These are phyloP conservation scores for Dascillus cervinus DNA, from an alignment of 2,888 invertebrate species.

Conservation along the genomic window DNA sequence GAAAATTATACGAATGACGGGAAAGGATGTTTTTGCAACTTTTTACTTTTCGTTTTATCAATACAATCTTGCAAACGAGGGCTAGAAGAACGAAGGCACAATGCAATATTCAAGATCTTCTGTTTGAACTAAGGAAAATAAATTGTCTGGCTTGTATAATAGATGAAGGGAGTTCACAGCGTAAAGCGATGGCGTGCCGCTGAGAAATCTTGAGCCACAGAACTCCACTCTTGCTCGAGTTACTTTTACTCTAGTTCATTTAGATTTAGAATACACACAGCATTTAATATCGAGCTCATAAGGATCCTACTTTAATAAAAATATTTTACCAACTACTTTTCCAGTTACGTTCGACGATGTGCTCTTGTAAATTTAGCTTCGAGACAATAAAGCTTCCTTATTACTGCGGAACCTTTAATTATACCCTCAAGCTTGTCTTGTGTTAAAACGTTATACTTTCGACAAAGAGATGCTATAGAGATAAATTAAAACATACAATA, in stretches of 20 bases:
- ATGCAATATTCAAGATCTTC: slow-evolving; percentile 35
- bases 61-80: slow-evolving; percentile 17
- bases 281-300: too few relatives aligned
- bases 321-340: too few relatives aligned
- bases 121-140: slow-evolving; percentile 38
- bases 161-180: slow-evolving; percentile 33
- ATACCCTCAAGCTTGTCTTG: slow-evolving; percentile 23
- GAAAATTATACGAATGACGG: too few relatives aligned
- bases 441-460: slow-evolving; percentile 15
- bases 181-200: slow-evolving; percentile 32
- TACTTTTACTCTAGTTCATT: slow-evolving; percentile 25
- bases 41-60: slow-evolving; percentile 9
- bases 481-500: slow-evolving; percentile 25
- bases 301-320: too few relatives aligned
- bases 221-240: slow-evolving; percentile 27
- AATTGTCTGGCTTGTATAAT: slow-evolving; percentile 37
- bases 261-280: too few relatives aligned
- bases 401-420: slow-evolving; percentile 27
- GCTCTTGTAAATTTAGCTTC: too few relatives aligned
- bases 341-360: too few relatives aligned
- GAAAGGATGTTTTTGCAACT: slow-evolving; percentile 6
- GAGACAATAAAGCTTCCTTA: too few relatives aligned
- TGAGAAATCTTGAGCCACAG: slow-evolving; percentile 25
- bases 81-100: slow-evolving; percentile 21
- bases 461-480: slow-evolving; percentile 21